Evolutionary conservation across 2,797 vertebrate genomes (phyloP).

Genomic region (Octomys mimax): DNA sequence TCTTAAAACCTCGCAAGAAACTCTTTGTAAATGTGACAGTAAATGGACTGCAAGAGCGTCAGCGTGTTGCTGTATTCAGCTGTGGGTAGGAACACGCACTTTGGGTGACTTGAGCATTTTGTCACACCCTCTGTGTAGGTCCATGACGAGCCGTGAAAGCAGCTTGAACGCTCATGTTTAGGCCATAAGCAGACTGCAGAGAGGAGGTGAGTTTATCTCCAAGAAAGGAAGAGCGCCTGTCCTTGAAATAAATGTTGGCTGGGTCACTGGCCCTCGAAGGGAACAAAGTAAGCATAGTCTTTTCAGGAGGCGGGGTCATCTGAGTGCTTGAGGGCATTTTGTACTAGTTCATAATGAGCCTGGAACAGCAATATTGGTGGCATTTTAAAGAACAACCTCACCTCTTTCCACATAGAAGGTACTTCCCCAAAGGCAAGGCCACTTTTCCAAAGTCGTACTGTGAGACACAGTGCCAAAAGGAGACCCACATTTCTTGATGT

Average conservation of each 20-base stretch:
- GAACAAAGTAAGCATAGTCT: neutral
- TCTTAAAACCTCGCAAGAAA: neutral
- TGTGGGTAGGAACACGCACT: neutral
- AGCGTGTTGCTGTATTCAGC: neutral
- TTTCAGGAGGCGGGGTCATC: slow-evolving; percentile 7
- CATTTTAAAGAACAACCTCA: neutral
- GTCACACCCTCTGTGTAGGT: neutral
- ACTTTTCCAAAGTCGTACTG: neutral
- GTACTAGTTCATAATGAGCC: neutral
- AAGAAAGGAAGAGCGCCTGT: neutral
- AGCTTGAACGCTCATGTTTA: neutral
- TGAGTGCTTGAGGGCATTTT: slow-evolving; percentile 44
- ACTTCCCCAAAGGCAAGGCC: neutral
- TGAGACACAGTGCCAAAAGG: neutral
- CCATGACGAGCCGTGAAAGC: neutral
- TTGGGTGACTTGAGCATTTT: neutral
- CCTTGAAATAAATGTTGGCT: slow-evolving; percentile 28
- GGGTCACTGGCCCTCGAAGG: neutral
- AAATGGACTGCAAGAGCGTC: neutral
- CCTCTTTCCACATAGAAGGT: neutral
- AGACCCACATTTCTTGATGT: neutral
- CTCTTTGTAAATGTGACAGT: neutral
- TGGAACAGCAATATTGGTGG: neutral
- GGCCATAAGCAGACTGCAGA: neutral
- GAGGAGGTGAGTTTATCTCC: neutral